Evolutionary conservation across 2,888 invertebrate species (phyloP).

Genomic region (Panopea generosa): DNA sequence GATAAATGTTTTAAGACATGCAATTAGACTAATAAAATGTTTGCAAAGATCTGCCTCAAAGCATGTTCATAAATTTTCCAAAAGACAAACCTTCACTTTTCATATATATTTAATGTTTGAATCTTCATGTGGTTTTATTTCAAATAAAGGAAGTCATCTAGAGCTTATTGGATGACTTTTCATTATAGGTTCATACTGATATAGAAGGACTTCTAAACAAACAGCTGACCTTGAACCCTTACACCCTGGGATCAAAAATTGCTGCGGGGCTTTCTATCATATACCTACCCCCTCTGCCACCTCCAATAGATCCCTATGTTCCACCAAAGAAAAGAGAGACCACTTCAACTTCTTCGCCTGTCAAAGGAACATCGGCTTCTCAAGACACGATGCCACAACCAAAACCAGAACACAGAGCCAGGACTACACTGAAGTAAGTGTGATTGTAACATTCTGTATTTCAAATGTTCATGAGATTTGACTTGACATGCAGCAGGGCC

Average conservation of each 20-base stretch:
- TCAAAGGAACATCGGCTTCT: conserved; percentile 49
- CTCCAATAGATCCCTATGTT: conserved; percentile 69
- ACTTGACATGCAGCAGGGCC: no score
- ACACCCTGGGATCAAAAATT: conserved; percentile 77
- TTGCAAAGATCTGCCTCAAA: no score
- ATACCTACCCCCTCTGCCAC: conserved; percentile 81
- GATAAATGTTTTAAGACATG: no score
- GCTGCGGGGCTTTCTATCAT: conserved; percentile 77
- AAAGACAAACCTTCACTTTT: no score
- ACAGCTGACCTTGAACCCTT: conserved; percentile 59
- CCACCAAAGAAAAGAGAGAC: conserved; percentile 50
- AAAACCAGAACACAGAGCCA: conserved; percentile 38
- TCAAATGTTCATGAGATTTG: no score
- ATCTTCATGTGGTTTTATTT: no score
- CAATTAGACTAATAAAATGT: no score
- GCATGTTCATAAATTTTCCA: no score
- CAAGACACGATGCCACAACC: conserved; percentile 43
- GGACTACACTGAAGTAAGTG: conserved; percentile 77
- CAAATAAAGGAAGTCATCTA: no score
- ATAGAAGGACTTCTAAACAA: conserved; percentile 72
- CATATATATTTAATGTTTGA: no score
- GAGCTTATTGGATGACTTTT: no score
- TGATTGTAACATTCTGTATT: no score
- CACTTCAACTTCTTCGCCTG: conserved; percentile 25
- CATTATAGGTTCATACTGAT: conserved; percentile 80